Evolutionary conservation across 2,888 invertebrate genomes (phyloP), one percentile per base, ranked within the genome.

Genomic region (Cheilosia scutellata): DNA sequence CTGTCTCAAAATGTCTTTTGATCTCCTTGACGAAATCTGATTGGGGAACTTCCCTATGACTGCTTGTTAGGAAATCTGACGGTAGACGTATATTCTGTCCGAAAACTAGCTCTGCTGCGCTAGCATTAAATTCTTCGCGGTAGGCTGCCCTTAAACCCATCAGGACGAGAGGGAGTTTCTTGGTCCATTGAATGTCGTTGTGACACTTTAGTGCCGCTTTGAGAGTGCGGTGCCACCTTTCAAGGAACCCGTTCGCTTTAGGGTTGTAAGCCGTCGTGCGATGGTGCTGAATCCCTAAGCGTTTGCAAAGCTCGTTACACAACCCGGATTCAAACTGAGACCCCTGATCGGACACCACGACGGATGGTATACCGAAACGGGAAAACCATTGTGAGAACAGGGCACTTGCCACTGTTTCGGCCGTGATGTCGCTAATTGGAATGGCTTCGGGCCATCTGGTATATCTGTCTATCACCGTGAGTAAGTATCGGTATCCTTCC

Each of bases 381-480:
- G 72, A 1, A 1, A 51, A 16, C 51, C 68, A 33, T 72, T 76
- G 70, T 62, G 68, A 4, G 5, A 20, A 25, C 1, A 66, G 2
- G 42, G 68, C 27, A 27, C 37, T 29, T 40, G 62, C 75, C n/a
- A 80, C 37, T 9, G 79, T 65, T 9, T 57, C 62, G 5, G 80
- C 82, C 5, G 49, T 58, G 11, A 74, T 72, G 55, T 87, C 62
- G 7, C n/a, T 29, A 0, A 84, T 27, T 11, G 78, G 68, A 40
- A 82, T 68, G n/a, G 75, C 79, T 33, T 82, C 82, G 1, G 77
- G 65, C 68, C 82, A 76, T n/a, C 62, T 49, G 1, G 76, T 63
- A 20, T 75, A 87, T 11, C 79, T 42, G 29, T 79, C 82, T 27
- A 51, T 27, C 2, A 51, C 27, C 9, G 20, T 57, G 7, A 57